phyloP scores from a whole-genome alignment of 2,888 invertebrate species.

The Papilio demoleus region DNA sequence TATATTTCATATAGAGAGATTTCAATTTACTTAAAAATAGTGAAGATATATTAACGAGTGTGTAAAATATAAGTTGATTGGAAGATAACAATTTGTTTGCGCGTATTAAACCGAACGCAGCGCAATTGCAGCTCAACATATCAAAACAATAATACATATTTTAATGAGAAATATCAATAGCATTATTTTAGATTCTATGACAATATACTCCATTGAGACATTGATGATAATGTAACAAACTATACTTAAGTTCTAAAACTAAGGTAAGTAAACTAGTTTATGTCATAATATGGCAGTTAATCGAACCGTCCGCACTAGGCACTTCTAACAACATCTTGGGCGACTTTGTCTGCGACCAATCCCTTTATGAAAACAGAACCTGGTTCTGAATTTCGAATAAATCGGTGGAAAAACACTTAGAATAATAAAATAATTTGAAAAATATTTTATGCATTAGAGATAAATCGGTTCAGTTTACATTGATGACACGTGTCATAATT shows the following conservation, averaged over 20 bases:
- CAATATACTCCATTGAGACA: constrained; percentile 66
- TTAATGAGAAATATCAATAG: constrained; percentile 60
- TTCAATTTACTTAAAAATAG: constrained; percentile 64
- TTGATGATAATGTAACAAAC: constrained; percentile 71
- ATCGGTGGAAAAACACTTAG: constrained; percentile 76
- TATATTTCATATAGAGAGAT: constrained; percentile 57
- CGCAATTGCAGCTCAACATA: constrained; percentile 56
- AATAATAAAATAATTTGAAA: constrained; percentile 45
- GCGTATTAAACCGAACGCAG: constrained; percentile 58
- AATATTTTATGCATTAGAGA: constrained; percentile 31
- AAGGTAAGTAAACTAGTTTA: constrained; percentile 78
- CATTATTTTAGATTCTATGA: constrained; percentile 75
- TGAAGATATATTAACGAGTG: constrained; percentile 78
- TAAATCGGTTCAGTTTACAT: constrained; percentile 26
- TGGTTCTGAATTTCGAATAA: constrained; percentile 74
- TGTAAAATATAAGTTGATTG: constrained; percentile 62
- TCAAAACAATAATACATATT: constrained; percentile 59
- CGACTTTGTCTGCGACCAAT: constrained; percentile 64
- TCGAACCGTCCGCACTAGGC: constrained; percentile 80
- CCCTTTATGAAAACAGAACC: constrained; percentile 67
- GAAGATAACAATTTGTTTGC: constrained; percentile 51
- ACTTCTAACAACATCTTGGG: constrained; percentile 63
- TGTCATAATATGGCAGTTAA: constrained; percentile 83
- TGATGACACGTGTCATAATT: constrained; percentile 39
- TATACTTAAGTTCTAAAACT: constrained; percentile 73